phyloP scores from a whole-genome alignment of 1,140 invertebrate genomes.

The Andricus grossulariae region DNA sequence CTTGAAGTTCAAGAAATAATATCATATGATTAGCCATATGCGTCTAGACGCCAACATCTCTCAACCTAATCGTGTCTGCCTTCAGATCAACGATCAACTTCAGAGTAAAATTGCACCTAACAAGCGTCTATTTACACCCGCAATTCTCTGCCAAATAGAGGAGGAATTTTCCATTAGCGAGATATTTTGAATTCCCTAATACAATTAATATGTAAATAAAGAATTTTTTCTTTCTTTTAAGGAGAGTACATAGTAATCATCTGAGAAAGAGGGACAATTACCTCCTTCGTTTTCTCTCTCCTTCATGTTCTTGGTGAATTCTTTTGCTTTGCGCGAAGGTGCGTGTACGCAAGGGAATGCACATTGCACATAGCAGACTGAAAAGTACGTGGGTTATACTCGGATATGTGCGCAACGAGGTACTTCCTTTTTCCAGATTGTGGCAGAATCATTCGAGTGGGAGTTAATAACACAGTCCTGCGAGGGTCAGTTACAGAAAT shows the following conservation, averaged over 20 bases:
- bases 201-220: constrained; percentile 25
- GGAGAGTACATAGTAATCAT: not conserved
- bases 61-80: constrained; percentile 8
- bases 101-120: constrained; percentile 10
- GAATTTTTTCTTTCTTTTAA: not conserved
- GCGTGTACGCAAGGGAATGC: constrained; percentile 17
- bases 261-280: not conserved
- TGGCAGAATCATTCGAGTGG: constrained; percentile 20
- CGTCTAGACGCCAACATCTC: constrained; percentile 15
- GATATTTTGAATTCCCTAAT: not conserved
- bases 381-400: constrained; percentile 9
- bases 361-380: not conserved
- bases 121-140: constrained; percentile 22
- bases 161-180: constrained; percentile 6
- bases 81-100: not conserved
- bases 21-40: constrained; percentile 17
- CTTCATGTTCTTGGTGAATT: not conserved
- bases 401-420: constrained; percentile 11
- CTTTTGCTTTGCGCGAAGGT: not conserved
- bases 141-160: not conserved
- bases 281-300: not conserved
- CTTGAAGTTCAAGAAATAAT: constrained; percentile 11
- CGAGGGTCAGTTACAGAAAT: too few species aligned
- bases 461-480: not conserved
- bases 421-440: constrained; percentile 20